These are phyloP conservation scores for Myopa tessellatipennis DNA, from an alignment of 2,888 invertebrate genomes.

Conservation along the genomic window DNA sequence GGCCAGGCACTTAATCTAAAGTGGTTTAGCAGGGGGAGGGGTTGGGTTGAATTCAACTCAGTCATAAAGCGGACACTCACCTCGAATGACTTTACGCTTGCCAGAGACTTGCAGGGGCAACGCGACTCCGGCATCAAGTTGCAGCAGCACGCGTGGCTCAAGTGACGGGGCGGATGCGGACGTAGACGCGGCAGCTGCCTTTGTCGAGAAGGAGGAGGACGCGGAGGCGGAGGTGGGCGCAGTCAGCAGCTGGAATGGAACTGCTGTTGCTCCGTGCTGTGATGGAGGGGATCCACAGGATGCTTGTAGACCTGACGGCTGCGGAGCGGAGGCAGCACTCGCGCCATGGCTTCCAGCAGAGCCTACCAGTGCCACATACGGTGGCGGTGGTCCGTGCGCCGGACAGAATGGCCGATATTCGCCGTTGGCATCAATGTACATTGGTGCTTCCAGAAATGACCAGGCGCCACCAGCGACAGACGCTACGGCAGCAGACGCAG, in stretches of 20 bases:
- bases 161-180: constrained; percentile 42
- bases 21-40: constrained; percentile 25
- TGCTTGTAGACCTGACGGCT: background rate
- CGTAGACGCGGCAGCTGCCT: constrained; percentile 13
- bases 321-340: constrained; percentile 42
- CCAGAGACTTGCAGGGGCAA: constrained; percentile 81
- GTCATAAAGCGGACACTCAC: constrained; percentile 71
- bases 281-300: constrained; percentile 44
- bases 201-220: constrained; percentile 2
- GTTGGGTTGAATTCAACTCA: background rate
- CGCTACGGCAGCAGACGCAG: constrained; percentile 41
- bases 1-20: background rate
- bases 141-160: constrained; percentile 74
- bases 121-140: constrained; percentile 80
- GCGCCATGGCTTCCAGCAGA: constrained; percentile 36
- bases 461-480: constrained; percentile 49
- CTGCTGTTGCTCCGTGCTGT: constrained; percentile 47
- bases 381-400: constrained; percentile 63
- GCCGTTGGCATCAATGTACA: constrained; percentile 73
- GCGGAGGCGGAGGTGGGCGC: background rate
- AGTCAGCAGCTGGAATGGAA: constrained; percentile 35
- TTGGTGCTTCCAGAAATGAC: constrained; percentile 67
- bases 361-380: constrained; percentile 13
- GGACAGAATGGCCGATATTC: constrained; percentile 70
- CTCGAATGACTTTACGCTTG: constrained; percentile 80